Percentiles rank a stretch among this genome's conserved stretches.
These are phyloP conservation scores for Dicrostonyx torquatus DNA, from an alignment of 2,797 vertebrate species.

Conservation along the genomic window DNA sequence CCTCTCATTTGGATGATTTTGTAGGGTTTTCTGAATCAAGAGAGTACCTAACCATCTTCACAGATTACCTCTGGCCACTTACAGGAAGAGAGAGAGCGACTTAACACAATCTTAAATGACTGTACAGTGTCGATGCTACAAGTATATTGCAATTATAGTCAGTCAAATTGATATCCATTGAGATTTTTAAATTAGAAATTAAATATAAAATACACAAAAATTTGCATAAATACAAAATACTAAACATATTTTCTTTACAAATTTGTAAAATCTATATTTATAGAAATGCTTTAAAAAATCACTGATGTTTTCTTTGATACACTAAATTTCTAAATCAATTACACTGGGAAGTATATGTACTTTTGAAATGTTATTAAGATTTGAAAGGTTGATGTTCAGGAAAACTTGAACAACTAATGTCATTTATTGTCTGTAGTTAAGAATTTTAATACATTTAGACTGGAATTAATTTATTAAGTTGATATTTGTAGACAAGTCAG, in stretches of 20 bases:
- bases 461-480: background rate
- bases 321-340: background rate
- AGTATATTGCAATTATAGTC: background rate
- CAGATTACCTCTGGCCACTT: too few species aligned
- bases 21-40: too few species aligned
- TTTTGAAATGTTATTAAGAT: slow-evolving; percentile 16
- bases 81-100: too few species aligned
- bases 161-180: background rate
- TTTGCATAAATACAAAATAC: background rate
- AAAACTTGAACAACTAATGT: background rate
- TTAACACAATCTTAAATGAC: background rate
- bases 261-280: background rate
- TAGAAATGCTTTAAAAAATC: background rate
- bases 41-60: too few species aligned
- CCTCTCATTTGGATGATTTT: too few species aligned
- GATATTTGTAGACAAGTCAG: background rate
- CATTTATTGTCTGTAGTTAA: background rate
- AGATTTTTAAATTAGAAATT: background rate
- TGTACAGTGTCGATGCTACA: background rate
- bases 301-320: background rate
- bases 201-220: background rate
- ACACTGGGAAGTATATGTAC: background rate
- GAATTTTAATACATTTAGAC: background rate
- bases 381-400: background rate
- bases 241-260: background rate